phyloP scores from a whole-genome alignment of 2,113 vertebrate genomes.

The Sylvilagus bachmani region DNA sequence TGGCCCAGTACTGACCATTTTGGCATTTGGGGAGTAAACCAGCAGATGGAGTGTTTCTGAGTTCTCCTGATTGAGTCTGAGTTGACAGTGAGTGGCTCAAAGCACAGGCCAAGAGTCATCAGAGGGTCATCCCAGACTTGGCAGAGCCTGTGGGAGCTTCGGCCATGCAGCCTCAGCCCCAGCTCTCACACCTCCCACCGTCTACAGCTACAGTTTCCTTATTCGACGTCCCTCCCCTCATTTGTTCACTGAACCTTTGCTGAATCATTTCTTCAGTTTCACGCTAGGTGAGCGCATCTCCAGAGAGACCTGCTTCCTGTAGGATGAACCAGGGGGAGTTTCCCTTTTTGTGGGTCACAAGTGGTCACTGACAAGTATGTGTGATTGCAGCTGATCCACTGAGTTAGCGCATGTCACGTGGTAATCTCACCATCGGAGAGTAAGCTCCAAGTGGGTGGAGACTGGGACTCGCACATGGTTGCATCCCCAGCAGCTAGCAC shows the following conservation, averaged over 20 bases:
- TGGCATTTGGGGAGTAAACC: no score
- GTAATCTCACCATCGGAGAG: background rate
- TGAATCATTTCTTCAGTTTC: background rate
- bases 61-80: background rate
- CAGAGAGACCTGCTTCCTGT: background rate
- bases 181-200: background rate
- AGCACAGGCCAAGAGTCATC: background rate
- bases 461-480: background rate
- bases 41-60: background rate
- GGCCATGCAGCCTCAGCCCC: rapidly evolving
- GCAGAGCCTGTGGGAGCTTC: no score
- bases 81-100: no score
- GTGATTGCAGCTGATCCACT: background rate
- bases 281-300: no score
- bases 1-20: no score
- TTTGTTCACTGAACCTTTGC: background rate
- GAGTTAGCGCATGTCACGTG: background rate
- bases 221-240: background rate
- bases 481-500: background rate
- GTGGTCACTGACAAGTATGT: background rate
- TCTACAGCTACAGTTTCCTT: rapidly evolving
- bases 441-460: background rate
- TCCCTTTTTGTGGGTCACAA: background rate
- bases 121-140: background rate
- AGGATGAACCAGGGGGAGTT: background rate